Percentiles rank a stretch among this genome's conserved stretches.
phyloP scores from a whole-genome alignment of 2,113 vertebrate species.

The Rana temporaria region DNA sequence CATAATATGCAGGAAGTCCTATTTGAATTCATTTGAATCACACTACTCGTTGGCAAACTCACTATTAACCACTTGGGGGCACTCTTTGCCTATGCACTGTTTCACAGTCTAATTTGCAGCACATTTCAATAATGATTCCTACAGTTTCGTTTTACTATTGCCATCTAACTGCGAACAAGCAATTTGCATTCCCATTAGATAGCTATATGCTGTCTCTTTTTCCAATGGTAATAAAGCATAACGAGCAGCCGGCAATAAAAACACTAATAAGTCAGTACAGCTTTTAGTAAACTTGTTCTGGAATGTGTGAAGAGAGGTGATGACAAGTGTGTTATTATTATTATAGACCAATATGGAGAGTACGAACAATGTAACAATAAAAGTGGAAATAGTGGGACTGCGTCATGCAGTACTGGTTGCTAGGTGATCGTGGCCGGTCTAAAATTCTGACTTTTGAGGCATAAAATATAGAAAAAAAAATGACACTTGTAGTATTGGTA shows the following conservation, averaged over 20 bases:
- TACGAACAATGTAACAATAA: neutral
- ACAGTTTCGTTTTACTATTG: slow-evolving; percentile 15
- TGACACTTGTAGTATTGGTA: too few species aligned
- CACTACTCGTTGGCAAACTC: neutral
- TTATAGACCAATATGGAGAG: neutral
- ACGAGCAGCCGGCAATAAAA: neutral
- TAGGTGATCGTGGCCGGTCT: neutral
- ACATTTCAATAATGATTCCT: neutral
- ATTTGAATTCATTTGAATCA: too few species aligned
- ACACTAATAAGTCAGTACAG: neutral
- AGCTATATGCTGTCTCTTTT: neutral
- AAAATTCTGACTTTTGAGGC: neutral
- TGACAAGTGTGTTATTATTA: neutral
- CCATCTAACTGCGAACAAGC: neutral
- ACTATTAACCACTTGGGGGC: slow-evolving; percentile 4
- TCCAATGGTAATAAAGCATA: slow-evolving; percentile 17
- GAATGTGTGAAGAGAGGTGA: neutral
- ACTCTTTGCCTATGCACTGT: neutral
- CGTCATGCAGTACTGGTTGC: neutral
- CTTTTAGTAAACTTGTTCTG: neutral
- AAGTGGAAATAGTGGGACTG: neutral
- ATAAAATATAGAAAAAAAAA: too few species aligned
- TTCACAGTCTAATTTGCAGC: neutral
- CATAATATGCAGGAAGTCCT: too few species aligned
- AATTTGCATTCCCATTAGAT: slow-evolving; percentile 21